Evolutionary conservation across 2,113 vertebrate genomes (phyloP), one percentile per base, ranked within the genome.

Genomic region (Ceyx cyanopectus): DNA sequence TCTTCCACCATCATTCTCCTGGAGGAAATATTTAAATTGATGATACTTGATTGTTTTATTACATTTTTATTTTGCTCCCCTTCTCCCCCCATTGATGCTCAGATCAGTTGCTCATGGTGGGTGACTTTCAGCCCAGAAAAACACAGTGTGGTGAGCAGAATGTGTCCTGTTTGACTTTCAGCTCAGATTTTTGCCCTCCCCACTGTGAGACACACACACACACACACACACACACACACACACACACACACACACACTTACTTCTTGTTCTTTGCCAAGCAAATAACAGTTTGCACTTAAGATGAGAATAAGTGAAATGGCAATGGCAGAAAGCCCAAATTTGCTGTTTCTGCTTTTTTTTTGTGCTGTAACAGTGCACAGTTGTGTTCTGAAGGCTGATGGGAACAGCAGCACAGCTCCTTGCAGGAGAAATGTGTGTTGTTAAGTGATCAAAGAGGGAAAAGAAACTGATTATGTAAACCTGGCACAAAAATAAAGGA

Each of bases 261-360:
- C 48, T 23, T 90, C 74, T 91, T 66, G n/a, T 80, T 92, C 79
- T 90, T 78, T 96, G 90, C 90, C 73, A 86, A 61, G 78, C 34
- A 82, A 91, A 92, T 63, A 82, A 81, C 37, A 56, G 60, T 95
- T 93, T 93, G 89, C 95, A 85, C 85, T 95, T 84, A 51, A 87
- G 85, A 93, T 60, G 89, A 93, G 96, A 96, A 95, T 84, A 83
- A 96, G 81, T 86, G 87, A 91, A 92, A 95, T 93, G 60, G 75
- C 46, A 80, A 30, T 70, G 94, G 93, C 85, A 72, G 75, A 69
- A 62, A 72, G 88, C 92, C 94, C 67, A 53, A 87, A 73, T 63
- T 95, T 63, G 85, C 87, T 94, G 87, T 79, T 96, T 87, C 84
- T 94, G 83, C 74, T 85, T 94, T 51, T 84, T 37, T 37, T 37